Evolutionary conservation across 1,140 invertebrate genomes (phyloP), one percentile per base, ranked within the genome.

Genomic region (Drosophila biarmipes): DNA sequence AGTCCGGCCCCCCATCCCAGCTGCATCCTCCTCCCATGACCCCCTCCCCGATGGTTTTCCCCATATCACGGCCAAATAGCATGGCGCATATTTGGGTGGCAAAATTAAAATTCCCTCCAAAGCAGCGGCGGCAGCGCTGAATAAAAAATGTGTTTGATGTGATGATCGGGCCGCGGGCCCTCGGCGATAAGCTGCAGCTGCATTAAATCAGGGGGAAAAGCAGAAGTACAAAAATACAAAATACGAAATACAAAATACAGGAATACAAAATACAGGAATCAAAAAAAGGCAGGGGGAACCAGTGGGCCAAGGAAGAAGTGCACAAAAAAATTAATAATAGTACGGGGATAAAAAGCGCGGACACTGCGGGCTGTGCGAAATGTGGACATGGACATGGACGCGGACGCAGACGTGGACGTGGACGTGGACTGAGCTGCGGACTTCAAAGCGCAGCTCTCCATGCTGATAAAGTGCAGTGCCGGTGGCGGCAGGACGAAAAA

Each of bases 1-100:
- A 96, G 96, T 55, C 15, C 42, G 17, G 7, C 8, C 35, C n/a
- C 35, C 6, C 1, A 6, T n/a, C 5, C 14, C 6, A 12, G 14
- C 15, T 6, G 10, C n/a, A 0, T n/a, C 24, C 24, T 24, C 24
- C 24, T 3, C 24, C 24, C 24, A 24, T 24, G 24, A 24, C 24
- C 3, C 24, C 4, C 4, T 40, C 61, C 15, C 2, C 17, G 35
- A n/a, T 14, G 29, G 10, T 31, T 31, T 24, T 14, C 0, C 45
- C 19, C 35, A 31, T 19, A 31, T 19, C 8, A 8, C 17, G 27
- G 1, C 12, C 4, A 46, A 57, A 57, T 42, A 19, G 15, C 27
- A 31, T 45, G 38, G 7, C 49, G 54, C 63, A 77, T 84, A 73
- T 76, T 85, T 81, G 57, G 56, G 46, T 57, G 43, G 61, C 67